Percentiles rank a stretch among this genome's conserved stretches.
phyloP scores from a whole-genome alignment of 2,113 vertebrate species.

The Herpetotheres cachinnans region DNA sequence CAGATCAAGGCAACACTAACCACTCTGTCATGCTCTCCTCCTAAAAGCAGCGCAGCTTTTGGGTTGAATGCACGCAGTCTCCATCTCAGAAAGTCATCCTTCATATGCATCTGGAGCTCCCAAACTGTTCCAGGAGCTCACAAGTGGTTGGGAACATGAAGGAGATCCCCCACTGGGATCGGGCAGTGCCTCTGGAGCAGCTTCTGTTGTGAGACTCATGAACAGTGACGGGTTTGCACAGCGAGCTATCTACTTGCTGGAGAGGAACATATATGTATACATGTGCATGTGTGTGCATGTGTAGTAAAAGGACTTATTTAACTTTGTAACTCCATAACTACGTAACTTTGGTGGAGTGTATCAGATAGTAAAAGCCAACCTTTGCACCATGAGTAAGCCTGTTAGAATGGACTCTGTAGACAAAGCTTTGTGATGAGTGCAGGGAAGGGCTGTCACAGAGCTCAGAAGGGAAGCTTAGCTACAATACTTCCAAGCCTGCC shows the following conservation, averaged over 20 bases:
- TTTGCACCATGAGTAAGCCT: not conserved
- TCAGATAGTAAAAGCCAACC: not conserved
- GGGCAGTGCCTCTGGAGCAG: not conserved
- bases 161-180: not conserved
- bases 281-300: too few relatives aligned
- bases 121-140: not conserved
- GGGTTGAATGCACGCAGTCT: not conserved
- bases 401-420: not conserved
- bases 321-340: not conserved
- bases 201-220: not conserved
- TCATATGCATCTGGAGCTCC: not conserved
- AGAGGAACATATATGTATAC: not conserved
- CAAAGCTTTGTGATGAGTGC: not conserved
- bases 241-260: not conserved
- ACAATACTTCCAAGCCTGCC: not conserved
- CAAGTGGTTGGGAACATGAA: not conserved
- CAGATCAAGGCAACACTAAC: not conserved
- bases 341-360: not conserved
- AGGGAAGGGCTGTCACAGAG: not conserved
- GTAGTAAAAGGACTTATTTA: not conserved
- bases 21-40: not conserved
- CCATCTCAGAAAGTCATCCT: not conserved
- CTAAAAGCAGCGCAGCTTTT: not conserved
- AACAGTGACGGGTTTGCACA: not conserved
- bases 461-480: not conserved